Evolutionary conservation across 1,140 invertebrate genomes (phyloP).

Genomic region (Drosophila orosa): DNA sequence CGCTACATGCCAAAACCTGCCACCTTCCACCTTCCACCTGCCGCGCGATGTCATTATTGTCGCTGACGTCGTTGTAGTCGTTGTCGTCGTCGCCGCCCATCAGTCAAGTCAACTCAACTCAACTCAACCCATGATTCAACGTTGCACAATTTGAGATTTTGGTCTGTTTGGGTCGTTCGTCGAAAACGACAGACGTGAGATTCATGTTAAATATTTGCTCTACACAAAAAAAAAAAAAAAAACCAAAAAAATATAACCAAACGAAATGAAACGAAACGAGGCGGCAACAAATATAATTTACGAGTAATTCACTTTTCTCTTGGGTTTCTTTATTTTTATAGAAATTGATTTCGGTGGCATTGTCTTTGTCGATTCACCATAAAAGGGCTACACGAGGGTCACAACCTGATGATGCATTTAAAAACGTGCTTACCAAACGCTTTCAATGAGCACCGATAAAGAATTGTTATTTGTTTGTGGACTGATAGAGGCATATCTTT

Average conservation of each 20-base stretch:
- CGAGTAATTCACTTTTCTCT: conserved; percentile 55
- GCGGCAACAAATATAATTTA: conserved; percentile 50
- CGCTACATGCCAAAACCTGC: neutral
- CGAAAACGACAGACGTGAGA: conserved; percentile 74
- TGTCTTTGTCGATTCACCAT: conserved; percentile 16
- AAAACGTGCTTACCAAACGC: conserved; percentile 34
- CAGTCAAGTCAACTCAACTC: conserved; percentile 12
- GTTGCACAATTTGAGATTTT: conserved; percentile 65
- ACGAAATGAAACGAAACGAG: conserved; percentile 22
- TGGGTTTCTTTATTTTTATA: conserved; percentile 41
- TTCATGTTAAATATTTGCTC: conserved; percentile 63
- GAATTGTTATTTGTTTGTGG: neutral
- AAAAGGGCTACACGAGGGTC: conserved; percentile 24
- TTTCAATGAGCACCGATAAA: conserved; percentile 4
- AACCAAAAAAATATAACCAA: neutral
- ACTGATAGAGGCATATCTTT: neutral
- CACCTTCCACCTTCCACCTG: conserved; percentile 7
- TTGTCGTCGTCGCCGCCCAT: conserved; percentile 10
- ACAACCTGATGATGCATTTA: conserved; percentile 34
- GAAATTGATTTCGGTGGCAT: conserved; percentile 35
- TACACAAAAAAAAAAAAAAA: conserved; percentile 41
- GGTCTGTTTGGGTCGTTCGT: conserved; percentile 58
- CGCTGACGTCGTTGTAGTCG: conserved; percentile 7
- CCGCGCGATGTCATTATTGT: conserved; percentile 31
- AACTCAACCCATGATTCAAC: conserved; percentile 49